Conservation (phyloP, 2,113 vertebrate species). For the Aspidoscelis tigris region DNA sequence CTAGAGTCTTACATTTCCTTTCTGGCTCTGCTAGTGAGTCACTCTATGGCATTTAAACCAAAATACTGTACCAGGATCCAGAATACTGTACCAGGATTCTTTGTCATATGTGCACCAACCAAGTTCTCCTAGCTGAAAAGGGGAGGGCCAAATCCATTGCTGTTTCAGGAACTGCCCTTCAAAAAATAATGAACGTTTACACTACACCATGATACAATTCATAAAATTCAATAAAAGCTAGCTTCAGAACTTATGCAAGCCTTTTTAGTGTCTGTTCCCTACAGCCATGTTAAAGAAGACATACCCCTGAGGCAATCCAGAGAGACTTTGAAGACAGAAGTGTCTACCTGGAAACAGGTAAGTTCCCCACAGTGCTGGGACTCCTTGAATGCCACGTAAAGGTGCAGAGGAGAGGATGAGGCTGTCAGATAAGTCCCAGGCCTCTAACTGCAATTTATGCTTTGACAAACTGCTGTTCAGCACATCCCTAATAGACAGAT, state of each 20-base stretch:
- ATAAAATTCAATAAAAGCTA: neutral
- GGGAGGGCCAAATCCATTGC: accelerated
- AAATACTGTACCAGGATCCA: accelerated
- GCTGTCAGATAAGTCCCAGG: too few relatives aligned
- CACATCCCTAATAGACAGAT: neutral
- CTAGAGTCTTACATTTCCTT: accelerated
- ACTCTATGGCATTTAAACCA: neutral
- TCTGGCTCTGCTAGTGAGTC: neutral
- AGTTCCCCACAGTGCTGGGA: too few relatives aligned
- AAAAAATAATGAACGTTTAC: neutral
- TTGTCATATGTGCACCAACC: accelerated
- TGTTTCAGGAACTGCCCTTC: neutral
- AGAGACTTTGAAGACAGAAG: too few relatives aligned
- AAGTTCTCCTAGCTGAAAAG: neutral
- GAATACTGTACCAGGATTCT: too few relatives aligned
- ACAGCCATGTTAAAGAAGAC: neutral
- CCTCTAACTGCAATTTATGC: too few relatives aligned
- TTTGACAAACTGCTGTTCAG: too few relatives aligned
- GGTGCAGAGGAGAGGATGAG: too few relatives aligned
- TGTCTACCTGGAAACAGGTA: too few relatives aligned
- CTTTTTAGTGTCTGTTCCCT: neutral
- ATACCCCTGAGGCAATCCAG: too few relatives aligned
- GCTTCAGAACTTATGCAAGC: neutral
- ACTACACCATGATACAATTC: neutral
- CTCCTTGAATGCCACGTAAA: too few relatives aligned